Evolutionary conservation across 2,888 invertebrate species (phyloP), one percentile per base, ranked within the genome.

Genomic region (Neoitamus cyanurus): DNA sequence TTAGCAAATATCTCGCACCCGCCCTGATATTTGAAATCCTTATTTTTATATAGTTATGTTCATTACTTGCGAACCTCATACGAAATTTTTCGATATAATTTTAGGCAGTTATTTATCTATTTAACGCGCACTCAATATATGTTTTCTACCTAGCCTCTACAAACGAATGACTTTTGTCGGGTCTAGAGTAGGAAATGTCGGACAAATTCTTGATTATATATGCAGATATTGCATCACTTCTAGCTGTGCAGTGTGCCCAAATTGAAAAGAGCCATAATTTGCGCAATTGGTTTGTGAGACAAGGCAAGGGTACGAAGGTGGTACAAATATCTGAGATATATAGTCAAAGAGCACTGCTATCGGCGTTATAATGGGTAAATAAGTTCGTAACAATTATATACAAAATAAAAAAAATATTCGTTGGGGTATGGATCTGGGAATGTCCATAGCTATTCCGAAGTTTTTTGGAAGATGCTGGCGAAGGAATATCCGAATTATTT

Each of bases 11-110:
- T 87, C 86, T 87, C 86, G 84, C 85, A 85, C 84, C 83, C 86
- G 83, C 83, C 87, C 87, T 85, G 87, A 46, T 84, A 84, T 72
- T 84, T 75, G 75, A 75, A 73, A 37, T 28, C 13, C 42, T 75
- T 75, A 42, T 84, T 84, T 84, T 83, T 77, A 25, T 78, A 77
- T 91, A 90, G 91, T 90, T 89, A 91, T 91, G 91, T 89, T 89
- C 91, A 91, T 91, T 90, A 89, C 90, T 89, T 89, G 90, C 90
- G 88, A 88, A 89, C 88, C 90, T 90, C 90, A 90, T 90, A 90
- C 90, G 89, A 90, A 87, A 86, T 72, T 37, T 72, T 37, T 36
- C 25, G 30, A 83, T 85, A 86, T 85, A 86, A 86, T 87, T 86
- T 87, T 87, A 87, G 84, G 86, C 87, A 87, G 86, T 87, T 88